These are phyloP conservation scores for Premnoplex brunnescens DNA, from an alignment of 2,797 vertebrate genomes.

Conservation along the genomic window DNA sequence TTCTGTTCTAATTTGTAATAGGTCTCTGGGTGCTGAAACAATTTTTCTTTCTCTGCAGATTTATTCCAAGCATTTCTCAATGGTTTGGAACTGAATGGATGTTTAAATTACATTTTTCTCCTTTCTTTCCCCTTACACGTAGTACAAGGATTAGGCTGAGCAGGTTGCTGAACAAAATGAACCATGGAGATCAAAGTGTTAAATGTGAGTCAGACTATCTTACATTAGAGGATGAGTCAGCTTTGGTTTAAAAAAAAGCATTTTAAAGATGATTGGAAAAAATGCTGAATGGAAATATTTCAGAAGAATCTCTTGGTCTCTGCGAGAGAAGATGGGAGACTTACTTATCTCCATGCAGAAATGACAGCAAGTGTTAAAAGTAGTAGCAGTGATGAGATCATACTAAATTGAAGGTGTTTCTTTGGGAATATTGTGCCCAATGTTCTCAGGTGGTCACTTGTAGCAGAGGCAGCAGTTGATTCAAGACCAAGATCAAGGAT, in stretches of 20 bases:
- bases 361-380: neutral
- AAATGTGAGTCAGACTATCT: conserved; percentile 72
- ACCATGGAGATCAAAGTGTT: conserved; percentile 41
- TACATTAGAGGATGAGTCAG: conserved; percentile 71
- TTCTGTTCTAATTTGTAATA: conserved; percentile 40
- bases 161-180: neutral
- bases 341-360: conserved; percentile 11
- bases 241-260: conserved; percentile 13
- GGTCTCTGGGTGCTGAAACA: neutral
- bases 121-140: neutral
- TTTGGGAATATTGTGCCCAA: neutral
- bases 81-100: neutral
- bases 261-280: conserved; percentile 66
- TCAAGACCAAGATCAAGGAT: neutral
- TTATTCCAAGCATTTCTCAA: conserved; percentile 1
- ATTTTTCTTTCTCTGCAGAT: conserved; percentile 9
- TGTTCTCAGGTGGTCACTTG: neutral
- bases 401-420: neutral
- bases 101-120: neutral
- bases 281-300: conserved; percentile 74
- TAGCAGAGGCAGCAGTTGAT: neutral
- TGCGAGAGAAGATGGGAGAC: neutral
- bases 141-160: neutral
- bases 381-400: neutral
- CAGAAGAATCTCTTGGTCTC: neutral